Percentiles rank a stretch among this genome's conserved stretches.
Evolutionary conservation across 2,797 vertebrate genomes (phyloP).

Genomic region (Silurus lanzhouensis): DNA sequence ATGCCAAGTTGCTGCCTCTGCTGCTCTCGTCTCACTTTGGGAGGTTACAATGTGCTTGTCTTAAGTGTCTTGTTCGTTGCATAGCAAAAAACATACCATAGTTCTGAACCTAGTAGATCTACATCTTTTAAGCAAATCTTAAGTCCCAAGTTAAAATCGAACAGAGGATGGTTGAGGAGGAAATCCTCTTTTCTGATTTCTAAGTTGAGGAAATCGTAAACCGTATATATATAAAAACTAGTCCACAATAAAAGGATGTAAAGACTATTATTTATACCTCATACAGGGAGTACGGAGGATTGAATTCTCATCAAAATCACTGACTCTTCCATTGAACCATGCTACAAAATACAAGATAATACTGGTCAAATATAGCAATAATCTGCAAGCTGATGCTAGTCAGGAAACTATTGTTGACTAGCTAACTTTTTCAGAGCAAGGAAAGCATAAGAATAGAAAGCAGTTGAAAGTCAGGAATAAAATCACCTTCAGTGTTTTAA

Average conservation of each 20-base stretch:
- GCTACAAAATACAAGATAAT: not conserved
- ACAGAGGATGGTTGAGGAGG: not conserved
- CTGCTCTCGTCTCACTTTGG: not conserved
- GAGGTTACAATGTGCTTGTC: too few species aligned
- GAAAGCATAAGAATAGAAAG: not conserved
- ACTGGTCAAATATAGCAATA: not conserved
- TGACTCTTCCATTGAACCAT: not conserved
- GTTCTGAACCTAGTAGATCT: too few species aligned
- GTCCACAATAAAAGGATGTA: not conserved
- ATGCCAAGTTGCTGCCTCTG: constrained; percentile 20
- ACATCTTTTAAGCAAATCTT: not conserved
- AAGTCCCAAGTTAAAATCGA: not conserved
- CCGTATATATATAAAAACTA: not conserved
- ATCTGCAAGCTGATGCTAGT: not conserved
- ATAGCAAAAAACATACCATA: not conserved
- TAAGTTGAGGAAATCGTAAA: too few species aligned
- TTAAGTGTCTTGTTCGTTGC: not conserved
- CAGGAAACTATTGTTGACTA: not conserved
- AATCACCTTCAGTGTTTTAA: not conserved
- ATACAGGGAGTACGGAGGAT: not conserved
- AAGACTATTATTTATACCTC: not conserved
- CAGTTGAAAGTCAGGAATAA: not conserved
- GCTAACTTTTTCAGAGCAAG: not conserved
- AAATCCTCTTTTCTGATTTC: not conserved
- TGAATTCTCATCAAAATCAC: not conserved